Conservation (phyloP, 2,797 vertebrate species). For the Notolepis coatsorum region DNA sequence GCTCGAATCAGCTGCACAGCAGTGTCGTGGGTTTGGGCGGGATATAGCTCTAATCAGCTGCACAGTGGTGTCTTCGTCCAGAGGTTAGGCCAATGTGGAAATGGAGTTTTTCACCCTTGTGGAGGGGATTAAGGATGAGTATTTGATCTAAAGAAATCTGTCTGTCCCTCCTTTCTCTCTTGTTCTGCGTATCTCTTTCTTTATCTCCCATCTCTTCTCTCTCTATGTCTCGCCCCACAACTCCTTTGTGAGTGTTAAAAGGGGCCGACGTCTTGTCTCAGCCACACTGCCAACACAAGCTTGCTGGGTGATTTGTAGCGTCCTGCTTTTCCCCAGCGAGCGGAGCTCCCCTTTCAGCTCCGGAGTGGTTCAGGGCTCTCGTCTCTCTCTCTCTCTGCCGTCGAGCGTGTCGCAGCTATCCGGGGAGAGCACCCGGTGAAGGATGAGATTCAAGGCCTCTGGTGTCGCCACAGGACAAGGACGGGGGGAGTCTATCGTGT, state of each 20-base stretch:
- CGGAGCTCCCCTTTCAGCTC: conserved; percentile 22
- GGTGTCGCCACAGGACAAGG: conserved; percentile 33
- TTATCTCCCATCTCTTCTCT: not conserved
- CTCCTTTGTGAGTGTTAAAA: conserved; percentile 26
- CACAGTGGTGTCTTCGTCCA: no score
- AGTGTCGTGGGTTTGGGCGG: no score
- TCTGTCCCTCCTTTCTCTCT: not conserved
- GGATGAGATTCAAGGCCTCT: conserved; percentile 41
- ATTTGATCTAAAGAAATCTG: not conserved
- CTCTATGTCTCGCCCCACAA: conserved; percentile 6
- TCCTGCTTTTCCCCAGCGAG: conserved; percentile 11
- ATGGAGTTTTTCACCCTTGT: no score
- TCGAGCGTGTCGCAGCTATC: conserved; percentile 30
- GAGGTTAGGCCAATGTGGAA: no score
- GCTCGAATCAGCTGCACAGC: no score
- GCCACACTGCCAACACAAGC: not conserved
- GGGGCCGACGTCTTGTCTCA: conserved; percentile 24
- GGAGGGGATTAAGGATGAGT: not conserved
- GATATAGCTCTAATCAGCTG: no score
- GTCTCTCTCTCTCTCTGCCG: conserved; percentile 41
- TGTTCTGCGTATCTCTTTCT: no score
- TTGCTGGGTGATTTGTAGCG: conserved; percentile 27
- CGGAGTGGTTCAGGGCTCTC: conserved; percentile 23
- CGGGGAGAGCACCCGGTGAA: conserved; percentile 34
- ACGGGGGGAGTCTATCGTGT: not conserved